These are phyloP conservation scores for Drosophila basisetae DNA, from an alignment of 2,888 invertebrate genomes.

Conservation along the genomic window DNA sequence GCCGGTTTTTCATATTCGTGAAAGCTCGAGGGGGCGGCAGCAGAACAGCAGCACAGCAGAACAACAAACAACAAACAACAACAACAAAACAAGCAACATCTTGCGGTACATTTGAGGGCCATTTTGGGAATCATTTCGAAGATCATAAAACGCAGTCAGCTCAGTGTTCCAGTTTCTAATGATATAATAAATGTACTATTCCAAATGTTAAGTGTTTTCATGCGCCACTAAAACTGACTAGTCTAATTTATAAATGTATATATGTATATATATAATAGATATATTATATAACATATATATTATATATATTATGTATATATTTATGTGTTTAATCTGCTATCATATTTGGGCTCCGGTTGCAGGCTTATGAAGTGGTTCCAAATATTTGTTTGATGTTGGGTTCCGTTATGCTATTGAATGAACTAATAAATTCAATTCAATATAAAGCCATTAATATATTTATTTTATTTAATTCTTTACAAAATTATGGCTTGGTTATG, in stretches of 20 bases:
- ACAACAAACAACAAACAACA: neutral
- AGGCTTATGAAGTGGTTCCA: neutral
- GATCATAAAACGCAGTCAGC: slow-evolving; percentile 23
- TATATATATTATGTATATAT: neutral
- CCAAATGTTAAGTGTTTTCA: neutral
- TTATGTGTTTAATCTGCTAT: too few relatives aligned
- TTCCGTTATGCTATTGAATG: neutral
- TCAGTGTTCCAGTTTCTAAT: slow-evolving; percentile 1
- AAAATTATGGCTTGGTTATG: neutral
- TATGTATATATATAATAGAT: neutral
- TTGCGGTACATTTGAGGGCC: slow-evolving; percentile 36
- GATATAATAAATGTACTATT: neutral
- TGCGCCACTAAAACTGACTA: neutral
- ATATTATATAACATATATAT: neutral
- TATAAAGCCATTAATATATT: neutral
- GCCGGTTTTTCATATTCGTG: slow-evolving; percentile 68
- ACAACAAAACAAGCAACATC: slow-evolving; percentile 13
- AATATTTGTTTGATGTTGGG: neutral
- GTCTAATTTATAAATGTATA: neutral
- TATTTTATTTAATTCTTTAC: neutral
- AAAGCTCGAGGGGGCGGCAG: slow-evolving; percentile 29
- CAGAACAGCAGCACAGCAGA: too few relatives aligned
- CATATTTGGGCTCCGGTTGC: neutral
- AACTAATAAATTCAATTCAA: neutral
- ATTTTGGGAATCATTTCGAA: slow-evolving; percentile 21